These are phyloP conservation scores for Syritta pipiens DNA, from an alignment of 2,888 invertebrate genomes.

Conservation along the genomic window DNA sequence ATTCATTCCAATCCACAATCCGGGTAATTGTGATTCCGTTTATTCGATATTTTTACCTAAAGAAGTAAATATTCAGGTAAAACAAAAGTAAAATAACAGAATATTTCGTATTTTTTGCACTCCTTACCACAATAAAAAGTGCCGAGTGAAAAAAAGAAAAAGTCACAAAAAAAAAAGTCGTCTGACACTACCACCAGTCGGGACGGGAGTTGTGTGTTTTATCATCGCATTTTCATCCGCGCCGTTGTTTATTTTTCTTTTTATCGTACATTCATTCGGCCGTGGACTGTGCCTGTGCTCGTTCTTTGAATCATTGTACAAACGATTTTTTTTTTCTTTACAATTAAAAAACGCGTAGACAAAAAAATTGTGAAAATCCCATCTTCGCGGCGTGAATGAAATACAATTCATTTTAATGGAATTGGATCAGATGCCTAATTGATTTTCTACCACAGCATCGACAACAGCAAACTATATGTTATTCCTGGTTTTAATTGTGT, in stretches of 20 bases:
- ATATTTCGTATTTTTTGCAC: conserved; percentile 50
- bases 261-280: conserved; percentile 23
- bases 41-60: too few species aligned
- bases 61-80: too few species aligned
- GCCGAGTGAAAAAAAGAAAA: conserved; percentile 9
- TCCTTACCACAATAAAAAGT: conserved; percentile 57
- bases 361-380: not conserved
- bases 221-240: conserved; percentile 25
- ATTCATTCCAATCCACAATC: too few species aligned
- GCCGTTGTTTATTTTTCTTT: conserved; percentile 46
- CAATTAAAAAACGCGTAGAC: conserved; percentile 1
- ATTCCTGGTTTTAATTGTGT: conserved; percentile 18
- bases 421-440: conserved; percentile 18
- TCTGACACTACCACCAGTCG: conserved; percentile 3
- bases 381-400: not conserved
- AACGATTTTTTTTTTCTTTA: not conserved
- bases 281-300: conserved; percentile 2
- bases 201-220: conserved; percentile 27
- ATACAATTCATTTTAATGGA: conserved; percentile 8
- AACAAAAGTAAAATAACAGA: conserved; percentile 2
- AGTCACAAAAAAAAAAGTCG: not conserved
- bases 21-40: too few species aligned
- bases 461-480: not conserved
- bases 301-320: conserved; percentile 9
- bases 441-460: conserved; percentile 24